Conservation (phyloP, 1,140 invertebrate species). For the Diachasmimorpha longicaudata region DNA sequence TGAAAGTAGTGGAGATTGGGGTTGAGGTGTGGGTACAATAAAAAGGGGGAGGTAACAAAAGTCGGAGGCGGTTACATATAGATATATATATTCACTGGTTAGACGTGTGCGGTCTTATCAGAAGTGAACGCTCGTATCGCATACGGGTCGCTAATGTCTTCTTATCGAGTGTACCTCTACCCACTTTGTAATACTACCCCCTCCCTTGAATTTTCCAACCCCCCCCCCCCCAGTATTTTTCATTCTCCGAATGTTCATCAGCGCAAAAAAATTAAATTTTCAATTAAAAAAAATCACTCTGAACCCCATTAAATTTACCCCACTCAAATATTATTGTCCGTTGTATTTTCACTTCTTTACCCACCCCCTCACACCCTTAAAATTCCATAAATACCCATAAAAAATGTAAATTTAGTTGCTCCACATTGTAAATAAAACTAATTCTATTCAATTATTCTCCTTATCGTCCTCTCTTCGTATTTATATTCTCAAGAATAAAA, state of each 20-base stretch:
- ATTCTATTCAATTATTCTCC: no score
- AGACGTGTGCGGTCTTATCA: constrained; percentile 47
- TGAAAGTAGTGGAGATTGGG: background rate
- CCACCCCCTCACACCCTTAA: no score
- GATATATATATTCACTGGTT: constrained; percentile 30
- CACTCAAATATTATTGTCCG: no score
- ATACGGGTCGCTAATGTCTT: constrained; percentile 64
- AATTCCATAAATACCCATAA: no score
- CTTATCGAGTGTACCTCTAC: constrained; percentile 56
- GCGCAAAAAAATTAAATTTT: no score
- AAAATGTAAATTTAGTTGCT: no score
- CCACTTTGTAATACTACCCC: constrained; percentile 43
- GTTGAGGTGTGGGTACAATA: background rate
- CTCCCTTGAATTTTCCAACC: constrained; percentile 29
- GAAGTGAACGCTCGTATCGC: constrained; percentile 46
- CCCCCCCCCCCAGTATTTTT: background rate
- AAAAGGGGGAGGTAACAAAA: background rate
- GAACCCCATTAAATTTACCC: no score
- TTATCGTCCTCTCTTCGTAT: no score
- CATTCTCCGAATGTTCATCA: background rate
- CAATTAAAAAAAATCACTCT: no score
- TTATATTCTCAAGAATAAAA: no score
- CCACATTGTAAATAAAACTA: no score
- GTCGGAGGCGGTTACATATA: constrained; percentile 33
- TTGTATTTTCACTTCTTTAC: no score